Conservation (phyloP, 2,113 vertebrate genomes). For the Stegostoma tigrinum region DNA sequence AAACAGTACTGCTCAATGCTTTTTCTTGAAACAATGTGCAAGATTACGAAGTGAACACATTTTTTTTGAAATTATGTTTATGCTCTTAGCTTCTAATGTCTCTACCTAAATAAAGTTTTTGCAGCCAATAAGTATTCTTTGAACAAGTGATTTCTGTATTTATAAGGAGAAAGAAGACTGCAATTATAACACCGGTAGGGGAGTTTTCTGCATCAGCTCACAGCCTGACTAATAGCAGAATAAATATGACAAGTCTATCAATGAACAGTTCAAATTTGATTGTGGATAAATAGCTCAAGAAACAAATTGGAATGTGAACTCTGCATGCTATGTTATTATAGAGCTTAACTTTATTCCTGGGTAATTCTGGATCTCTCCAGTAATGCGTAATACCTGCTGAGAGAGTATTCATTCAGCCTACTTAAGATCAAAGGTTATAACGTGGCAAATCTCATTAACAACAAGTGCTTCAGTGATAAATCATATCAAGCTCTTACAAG, state of each 20-base stretch:
- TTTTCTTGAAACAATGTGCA: neutral
- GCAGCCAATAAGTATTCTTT: neutral
- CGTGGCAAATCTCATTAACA: constrained; percentile 19
- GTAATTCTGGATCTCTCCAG: neutral
- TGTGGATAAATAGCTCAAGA: neutral
- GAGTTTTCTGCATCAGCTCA: neutral
- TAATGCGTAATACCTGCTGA: constrained; percentile 18
- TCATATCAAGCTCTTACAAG: neutral
- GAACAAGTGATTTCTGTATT: neutral
- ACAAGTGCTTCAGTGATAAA: neutral
- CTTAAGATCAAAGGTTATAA: constrained; percentile 8
- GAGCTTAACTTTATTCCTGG: constrained; percentile 1
- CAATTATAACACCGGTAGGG: neutral
- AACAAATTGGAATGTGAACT: neutral
- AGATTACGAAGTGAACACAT: neutral
- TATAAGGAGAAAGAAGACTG: constrained; percentile 1
- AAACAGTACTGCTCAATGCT: neutral
- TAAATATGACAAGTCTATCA: constrained; percentile 16
- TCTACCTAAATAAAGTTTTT: neutral
- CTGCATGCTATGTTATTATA: neutral
- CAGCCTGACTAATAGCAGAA: neutral
- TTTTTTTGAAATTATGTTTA: neutral
- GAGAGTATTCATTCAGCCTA: constrained; percentile 16
- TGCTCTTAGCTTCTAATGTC: neutral
- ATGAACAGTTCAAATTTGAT: neutral